Conservation (phyloP, 2,888 invertebrate species). For the Acleris holmiana region DNA sequence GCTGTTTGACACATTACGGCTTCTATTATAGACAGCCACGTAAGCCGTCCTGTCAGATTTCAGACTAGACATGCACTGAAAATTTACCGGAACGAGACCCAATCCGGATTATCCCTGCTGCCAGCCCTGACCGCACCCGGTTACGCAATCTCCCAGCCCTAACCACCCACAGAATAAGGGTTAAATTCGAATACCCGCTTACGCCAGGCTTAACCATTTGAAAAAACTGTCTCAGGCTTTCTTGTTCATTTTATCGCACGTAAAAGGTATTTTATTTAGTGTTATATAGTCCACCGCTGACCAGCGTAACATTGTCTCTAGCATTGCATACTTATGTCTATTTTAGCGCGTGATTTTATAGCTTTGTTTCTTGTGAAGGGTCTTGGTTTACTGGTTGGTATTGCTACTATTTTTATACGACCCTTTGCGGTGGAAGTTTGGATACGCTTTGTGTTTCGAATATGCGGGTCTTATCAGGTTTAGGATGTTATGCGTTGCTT, state of each 20-base stretch:
- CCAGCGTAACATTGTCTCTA: conserved; percentile 38
- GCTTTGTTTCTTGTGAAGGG: conserved; percentile 7
- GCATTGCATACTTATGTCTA: conserved; percentile 11
- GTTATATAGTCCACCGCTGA: conserved; percentile 43
- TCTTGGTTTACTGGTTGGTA: conserved; percentile 21
- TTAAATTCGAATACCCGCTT: conserved; percentile 45
- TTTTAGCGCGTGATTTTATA: conserved; percentile 19
- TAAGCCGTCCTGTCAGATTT: too few relatives aligned
- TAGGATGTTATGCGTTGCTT: conserved; percentile 10
- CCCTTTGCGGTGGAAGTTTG: conserved; percentile 32
- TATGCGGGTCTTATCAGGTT: conserved; percentile 32
- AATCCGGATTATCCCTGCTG: conserved; percentile 24
- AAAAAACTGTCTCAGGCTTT: conserved; percentile 56
- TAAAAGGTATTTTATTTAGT: conserved; percentile 66
- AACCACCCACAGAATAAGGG: conserved; percentile 43
- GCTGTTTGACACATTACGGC: too few relatives aligned
- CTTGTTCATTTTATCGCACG: conserved; percentile 66
- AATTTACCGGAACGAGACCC: conserved; percentile 6
- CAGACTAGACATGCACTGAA: background rate
- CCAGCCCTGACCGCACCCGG: conserved; percentile 17
- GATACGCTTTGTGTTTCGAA: conserved; percentile 24
- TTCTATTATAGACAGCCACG: too few relatives aligned
- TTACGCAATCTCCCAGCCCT: conserved; percentile 16
- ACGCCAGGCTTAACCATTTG: conserved; percentile 45
- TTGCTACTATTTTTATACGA: conserved; percentile 32